These are phyloP conservation scores for Rhizoglyphus robini DNA, from an alignment of 1,140 invertebrate species.

Conservation along the genomic window DNA sequence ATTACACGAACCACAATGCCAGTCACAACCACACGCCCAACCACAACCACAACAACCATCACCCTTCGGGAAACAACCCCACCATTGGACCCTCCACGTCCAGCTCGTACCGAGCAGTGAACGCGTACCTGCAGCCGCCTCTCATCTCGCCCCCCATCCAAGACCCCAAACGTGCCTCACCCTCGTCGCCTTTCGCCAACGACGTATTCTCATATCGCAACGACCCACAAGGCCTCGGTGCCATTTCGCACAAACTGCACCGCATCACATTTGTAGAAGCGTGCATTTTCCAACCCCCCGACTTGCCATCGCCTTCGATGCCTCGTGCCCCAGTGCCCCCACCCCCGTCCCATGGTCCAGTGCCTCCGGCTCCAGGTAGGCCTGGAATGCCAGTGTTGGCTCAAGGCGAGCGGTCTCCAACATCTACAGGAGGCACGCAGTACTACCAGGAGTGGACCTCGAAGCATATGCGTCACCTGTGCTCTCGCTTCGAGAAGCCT, in stretches of 20 bases:
- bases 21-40: not conserved
- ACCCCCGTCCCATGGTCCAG: not conserved
- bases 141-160: constrained; percentile 18
- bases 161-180: not conserved
- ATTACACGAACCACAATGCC: not conserved
- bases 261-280: constrained; percentile 23
- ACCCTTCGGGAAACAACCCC: not conserved
- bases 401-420: constrained; percentile 9
- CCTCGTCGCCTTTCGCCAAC: not conserved
- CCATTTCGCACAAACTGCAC: constrained; percentile 1
- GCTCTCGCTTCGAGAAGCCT: constrained; percentile 19
- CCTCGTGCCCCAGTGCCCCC: not conserved
- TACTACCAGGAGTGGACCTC: constrained; percentile 21
- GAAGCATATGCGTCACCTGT: constrained; percentile 13
- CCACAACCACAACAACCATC: not conserved
- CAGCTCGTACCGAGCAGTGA: not conserved
- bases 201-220: not conserved
- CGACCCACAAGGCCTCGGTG: not conserved
- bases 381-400: not conserved
- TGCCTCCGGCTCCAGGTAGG: not conserved
- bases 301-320: constrained; percentile 16
- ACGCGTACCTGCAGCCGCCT: not conserved
- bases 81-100: not conserved
- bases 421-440: constrained; percentile 11
- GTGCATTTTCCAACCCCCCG: constrained; percentile 19